Percentiles rank a stretch among this genome's conserved stretches.
Evolutionary conservation across 2,797 vertebrate species (phyloP).

Genomic region (Thalassophryne amazonica): DNA sequence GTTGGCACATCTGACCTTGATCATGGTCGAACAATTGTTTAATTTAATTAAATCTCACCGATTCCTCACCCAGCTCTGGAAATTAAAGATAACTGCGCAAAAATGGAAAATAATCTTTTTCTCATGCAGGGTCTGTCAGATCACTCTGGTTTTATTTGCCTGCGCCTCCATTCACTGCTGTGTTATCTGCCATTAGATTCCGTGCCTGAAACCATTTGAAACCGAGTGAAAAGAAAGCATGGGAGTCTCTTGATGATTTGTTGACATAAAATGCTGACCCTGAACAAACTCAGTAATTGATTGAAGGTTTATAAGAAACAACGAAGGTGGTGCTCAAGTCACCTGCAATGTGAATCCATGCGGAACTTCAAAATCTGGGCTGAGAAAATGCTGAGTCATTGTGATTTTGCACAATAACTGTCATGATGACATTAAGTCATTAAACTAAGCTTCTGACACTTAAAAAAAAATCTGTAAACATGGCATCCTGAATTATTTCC

Average conservation of each 20-base stretch:
- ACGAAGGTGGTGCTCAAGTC: no score
- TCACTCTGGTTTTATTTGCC: background rate
- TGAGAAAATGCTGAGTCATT: no score
- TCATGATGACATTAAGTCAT: no score
- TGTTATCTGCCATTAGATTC: constrained; percentile 27
- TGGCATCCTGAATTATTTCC: no score
- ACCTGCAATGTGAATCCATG: no score
- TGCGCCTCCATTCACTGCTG: constrained; percentile 9
- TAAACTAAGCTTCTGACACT: no score
- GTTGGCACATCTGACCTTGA: constrained; percentile 42
- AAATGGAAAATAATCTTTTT: background rate
- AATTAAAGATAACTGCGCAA: constrained; percentile 29
- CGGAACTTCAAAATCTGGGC: no score
- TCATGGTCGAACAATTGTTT: constrained; percentile 25
- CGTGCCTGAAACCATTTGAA: constrained; percentile 32
- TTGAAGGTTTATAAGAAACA: no score
- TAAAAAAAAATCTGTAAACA: no score
- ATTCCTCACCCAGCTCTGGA: constrained; percentile 30
- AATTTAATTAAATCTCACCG: constrained; percentile 46
- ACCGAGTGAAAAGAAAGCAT: constrained; percentile 33
- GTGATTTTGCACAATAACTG: no score
- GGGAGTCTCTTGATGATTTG: constrained; percentile 17
- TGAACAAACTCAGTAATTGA: no score
- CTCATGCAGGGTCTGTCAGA: constrained; percentile 14
- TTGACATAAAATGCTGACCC: constrained; percentile 27